A percentile compares a stretch with the other conserved stretches of the same genome.
Conservation (phyloP, 2,113 vertebrate species). For the Silurus meridionalis region DNA sequence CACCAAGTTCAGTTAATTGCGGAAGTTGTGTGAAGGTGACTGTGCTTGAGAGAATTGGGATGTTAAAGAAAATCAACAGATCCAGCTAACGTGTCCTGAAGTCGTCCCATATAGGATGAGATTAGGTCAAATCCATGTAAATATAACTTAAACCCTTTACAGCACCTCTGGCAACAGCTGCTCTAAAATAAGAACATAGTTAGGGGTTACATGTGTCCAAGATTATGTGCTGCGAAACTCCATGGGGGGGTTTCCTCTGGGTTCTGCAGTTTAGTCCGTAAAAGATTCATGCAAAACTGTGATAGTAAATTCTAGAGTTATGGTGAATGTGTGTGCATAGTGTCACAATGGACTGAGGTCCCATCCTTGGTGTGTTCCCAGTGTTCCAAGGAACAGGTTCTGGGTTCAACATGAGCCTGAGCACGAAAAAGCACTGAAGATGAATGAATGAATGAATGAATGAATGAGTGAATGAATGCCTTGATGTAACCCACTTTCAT, state of each 20-base stretch:
- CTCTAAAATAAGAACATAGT: not conserved
- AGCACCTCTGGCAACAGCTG: not conserved
- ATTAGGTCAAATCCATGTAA: not conserved
- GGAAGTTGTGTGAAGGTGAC: not conserved
- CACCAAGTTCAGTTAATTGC: not conserved
- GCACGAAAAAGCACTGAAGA: not conserved
- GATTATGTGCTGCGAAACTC: too few species aligned
- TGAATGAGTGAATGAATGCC: not conserved
- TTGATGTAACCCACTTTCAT: not conserved
- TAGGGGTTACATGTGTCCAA: too few species aligned
- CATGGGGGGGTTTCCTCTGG: not conserved
- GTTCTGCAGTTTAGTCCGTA: not conserved
- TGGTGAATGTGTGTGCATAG: not conserved
- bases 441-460: conserved; percentile 2
- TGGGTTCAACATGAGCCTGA: not conserved
- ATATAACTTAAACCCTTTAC: too few species aligned
- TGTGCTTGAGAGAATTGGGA: not conserved
- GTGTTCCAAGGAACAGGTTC: not conserved
- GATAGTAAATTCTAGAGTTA: not conserved
- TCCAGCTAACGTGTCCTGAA: not conserved
- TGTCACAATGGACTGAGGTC: not conserved
- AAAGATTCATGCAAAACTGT: not conserved
- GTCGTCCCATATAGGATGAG: not conserved
- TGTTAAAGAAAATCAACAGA: not conserved
- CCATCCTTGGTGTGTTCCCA: not conserved